Evolutionary conservation across 2,888 invertebrate species (phyloP).

Genomic region (Plagodis dolabraria): DNA sequence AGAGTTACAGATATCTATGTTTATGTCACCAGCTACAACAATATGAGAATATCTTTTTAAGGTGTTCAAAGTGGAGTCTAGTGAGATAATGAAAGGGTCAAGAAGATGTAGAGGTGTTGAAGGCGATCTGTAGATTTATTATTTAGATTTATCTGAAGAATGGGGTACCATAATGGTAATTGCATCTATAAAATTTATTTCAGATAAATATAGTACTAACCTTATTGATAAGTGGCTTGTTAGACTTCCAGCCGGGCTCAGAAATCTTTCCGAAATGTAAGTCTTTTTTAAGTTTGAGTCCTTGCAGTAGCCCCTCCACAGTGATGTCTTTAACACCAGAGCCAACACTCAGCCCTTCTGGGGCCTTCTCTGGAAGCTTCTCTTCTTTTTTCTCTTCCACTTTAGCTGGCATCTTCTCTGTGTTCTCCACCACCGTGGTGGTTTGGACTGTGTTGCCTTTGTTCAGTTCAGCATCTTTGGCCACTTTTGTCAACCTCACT

Average conservation of each 20-base stretch:
- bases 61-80: too few relatives aligned
- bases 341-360: conserved; percentile 45
- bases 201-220: conserved; percentile 38
- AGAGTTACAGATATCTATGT: too few relatives aligned
- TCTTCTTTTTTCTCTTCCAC: conserved; percentile 12
- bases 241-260: conserved; percentile 68
- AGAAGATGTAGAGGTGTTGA: too few relatives aligned
- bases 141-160: too few relatives aligned
- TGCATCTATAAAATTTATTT: too few relatives aligned
- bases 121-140: too few relatives aligned
- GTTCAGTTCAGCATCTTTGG: conserved; percentile 41
- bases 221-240: conserved; percentile 71
- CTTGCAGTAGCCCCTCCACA: conserved; percentile 67
- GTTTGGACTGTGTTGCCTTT: conserved; percentile 40
- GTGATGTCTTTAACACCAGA: conserved; percentile 68
- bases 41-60: too few relatives aligned
- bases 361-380: neutral
- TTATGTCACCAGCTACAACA: too few relatives aligned
- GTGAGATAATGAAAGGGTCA: too few relatives aligned
- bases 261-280: conserved; percentile 74
- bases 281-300: conserved; percentile 71
- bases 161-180: too few relatives aligned
- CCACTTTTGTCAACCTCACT: conserved; percentile 43
- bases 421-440: conserved; percentile 41
- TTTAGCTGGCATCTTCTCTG: conserved; percentile 18